Base-by-base conservation (phyloP, 2,113 vertebrate species). In the Callaeas wilsoni region DNA sequence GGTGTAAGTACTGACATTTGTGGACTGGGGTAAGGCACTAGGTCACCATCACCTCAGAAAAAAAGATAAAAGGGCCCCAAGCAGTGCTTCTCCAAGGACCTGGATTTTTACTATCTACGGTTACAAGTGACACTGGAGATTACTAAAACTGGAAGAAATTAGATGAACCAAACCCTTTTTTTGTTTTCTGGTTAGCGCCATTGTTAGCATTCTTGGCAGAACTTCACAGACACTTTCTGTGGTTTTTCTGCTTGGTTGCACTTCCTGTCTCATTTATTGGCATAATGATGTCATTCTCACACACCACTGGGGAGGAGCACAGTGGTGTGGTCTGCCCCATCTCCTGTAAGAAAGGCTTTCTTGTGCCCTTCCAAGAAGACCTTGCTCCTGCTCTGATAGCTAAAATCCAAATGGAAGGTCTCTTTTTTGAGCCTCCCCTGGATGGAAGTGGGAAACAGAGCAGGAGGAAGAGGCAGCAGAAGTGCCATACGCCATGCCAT, bases 251-350 rank as follows among this genome's bases (percentile, higher is more conserved):
- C 85, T 80, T 90, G 59, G 68, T 81, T 93, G 85, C 55, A 52
- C 59, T 94, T 96, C 92, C 95, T 94, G 85, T 94, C 93, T 94
- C 39, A 2, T 93, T 9, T 46, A 64, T 82, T 94, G 76, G 57
- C 67, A 35, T 42, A 73, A 49, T 89, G 84, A 92, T 84, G 86
- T 92, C 93, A 94, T 74, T 50, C 67, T 71, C 1, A 1, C 5
- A 3, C 70, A 35, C n/a, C 0, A 1, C 70, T 71, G 47, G 5
- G 56, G 73, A 44, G 74, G 42, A 87, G 59, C 13, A 0, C 42
- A 27, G 42, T 70, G 56, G 12, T 30, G n/a, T 55, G 52, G 35
- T 77, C 47, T 90, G 56, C 52, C 60, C 4, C 1, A 74, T 3
- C 13, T 26, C 39, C 63, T 68, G 57, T 44, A 76, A 57, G 44